Evolutionary conservation across 2,113 vertebrate genomes (phyloP).

Genomic region (Melanerpes aurifrons): DNA sequence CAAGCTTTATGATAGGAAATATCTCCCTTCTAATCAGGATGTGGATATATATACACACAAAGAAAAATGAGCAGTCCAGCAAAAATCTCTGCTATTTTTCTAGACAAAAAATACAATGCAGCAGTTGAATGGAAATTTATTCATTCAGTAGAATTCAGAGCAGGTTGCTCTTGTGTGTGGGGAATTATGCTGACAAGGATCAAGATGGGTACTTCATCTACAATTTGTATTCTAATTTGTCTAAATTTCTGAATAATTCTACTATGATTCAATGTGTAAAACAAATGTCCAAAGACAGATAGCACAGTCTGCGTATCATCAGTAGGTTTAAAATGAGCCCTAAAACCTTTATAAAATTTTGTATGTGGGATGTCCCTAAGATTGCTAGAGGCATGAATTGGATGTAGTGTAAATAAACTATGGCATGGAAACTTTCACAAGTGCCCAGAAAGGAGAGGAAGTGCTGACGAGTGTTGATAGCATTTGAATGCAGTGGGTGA

Average conservation of each 20-base stretch:
- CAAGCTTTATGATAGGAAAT: not conserved
- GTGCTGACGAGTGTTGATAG: not conserved
- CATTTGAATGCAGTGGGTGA: constrained; percentile 19
- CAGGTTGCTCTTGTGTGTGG: not conserved
- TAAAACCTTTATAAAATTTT: not conserved
- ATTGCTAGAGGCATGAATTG: constrained; percentile 27
- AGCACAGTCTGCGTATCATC: not conserved
- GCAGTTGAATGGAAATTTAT: not conserved
- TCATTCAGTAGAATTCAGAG: not conserved
- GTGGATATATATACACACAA: not conserved
- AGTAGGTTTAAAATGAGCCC: not conserved
- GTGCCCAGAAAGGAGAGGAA: not conserved
- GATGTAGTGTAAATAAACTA: constrained; percentile 35
- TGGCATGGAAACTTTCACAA: not conserved
- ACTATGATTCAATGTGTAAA: not conserved
- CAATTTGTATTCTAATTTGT: constrained; percentile 40
- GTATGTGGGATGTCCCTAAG: not conserved
- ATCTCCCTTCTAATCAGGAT: not conserved
- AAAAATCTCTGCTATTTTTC: not conserved
- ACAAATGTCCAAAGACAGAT: not conserved
- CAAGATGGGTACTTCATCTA: constrained; percentile 10
- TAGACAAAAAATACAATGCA: not conserved
- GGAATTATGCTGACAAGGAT: not conserved
- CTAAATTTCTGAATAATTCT: constrained; percentile 26
- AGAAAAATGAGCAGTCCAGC: not conserved